These are phyloP conservation scores for Sebastes kiyomatsui DNA, from an alignment of 2,797 vertebrate genomes.

Conservation along the genomic window DNA sequence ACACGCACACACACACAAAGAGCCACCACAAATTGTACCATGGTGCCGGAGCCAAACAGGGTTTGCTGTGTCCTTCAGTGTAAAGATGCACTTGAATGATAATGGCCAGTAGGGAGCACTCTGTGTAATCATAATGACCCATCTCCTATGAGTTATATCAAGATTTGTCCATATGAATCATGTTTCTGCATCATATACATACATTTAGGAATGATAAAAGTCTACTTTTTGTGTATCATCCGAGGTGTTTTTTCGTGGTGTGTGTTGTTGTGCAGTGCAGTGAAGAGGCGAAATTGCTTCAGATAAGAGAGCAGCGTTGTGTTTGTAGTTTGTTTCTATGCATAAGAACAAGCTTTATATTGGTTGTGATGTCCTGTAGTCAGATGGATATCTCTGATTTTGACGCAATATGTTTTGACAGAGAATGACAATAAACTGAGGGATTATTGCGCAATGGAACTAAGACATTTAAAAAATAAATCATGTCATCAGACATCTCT, in stretches of 20 bases:
- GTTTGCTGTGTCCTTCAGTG: constrained; percentile 73
- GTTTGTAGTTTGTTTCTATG: constrained; percentile 12
- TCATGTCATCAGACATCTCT: not conserved
- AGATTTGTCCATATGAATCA: constrained; percentile 67
- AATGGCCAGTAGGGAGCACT: constrained; percentile 75
- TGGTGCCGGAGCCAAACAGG: constrained; percentile 51
- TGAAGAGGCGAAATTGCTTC: constrained; percentile 18
- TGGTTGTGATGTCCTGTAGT: not conserved
- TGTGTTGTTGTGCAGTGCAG: not conserved
- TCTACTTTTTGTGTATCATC: constrained; percentile 23
- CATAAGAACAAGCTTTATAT: constrained; percentile 1
- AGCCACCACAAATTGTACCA: constrained; percentile 53
- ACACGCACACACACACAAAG: constrained; percentile 16
- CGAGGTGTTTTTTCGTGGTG: constrained; percentile 2
- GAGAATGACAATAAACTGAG: not conserved
- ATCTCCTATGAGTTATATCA: constrained; percentile 66
- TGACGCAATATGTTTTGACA: constrained; percentile 8
- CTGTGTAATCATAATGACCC: constrained; percentile 70
- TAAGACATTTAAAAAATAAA: not conserved
- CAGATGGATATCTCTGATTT: constrained; percentile 1
- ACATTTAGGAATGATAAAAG: constrained; percentile 60
- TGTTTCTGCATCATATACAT: constrained; percentile 50
- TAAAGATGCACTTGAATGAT: constrained; percentile 77
- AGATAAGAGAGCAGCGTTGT: not conserved
- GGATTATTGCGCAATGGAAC: not conserved